Evolutionary conservation across 2,797 vertebrate species (phyloP), one percentile per base, ranked within the genome.

Genomic region (Scarus forsteni): DNA sequence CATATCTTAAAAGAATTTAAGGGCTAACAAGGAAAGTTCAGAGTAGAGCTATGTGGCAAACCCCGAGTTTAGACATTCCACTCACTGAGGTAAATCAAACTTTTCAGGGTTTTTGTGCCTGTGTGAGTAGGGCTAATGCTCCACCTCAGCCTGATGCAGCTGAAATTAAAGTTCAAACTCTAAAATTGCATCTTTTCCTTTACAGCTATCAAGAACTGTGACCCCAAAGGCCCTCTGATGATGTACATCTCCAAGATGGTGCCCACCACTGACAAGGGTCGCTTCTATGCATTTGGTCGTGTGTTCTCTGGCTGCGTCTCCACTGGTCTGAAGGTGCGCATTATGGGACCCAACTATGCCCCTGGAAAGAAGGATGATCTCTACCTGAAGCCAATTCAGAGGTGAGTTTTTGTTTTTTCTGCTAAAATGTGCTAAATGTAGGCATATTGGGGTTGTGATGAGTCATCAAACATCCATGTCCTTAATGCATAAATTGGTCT

Each of bases 241-340:
- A 97, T 98, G 95, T 99, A 99, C 93, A 98, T 99, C 86, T 99
- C 98, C 12, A 99, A 99, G 91, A 99, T 99, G 98, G 97, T 99
- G 64, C 97, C 97, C 57, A 98, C 97, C 27, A 92, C 90, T 0
- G 97, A 99, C 90, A 99, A 99, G 82, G 98, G 98, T 70, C 96
- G 96, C 38, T 99, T 99, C 89, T 99, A 98, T 0, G 97, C 98
- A 38, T 99, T 99, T 0, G 97, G 98, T 0, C 95, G 97, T 1
- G 97, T 99, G 38, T 99, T 99, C 85, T 99, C 98, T 39, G 97
- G 98, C 14, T 75, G 83, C 2, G 96, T 98, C 7, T 96, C 97
- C 0, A 98, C 96, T 42, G 97, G 98, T 57, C 85, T 96, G 73
- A 99, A 99, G 88, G 97, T 99, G 55, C 95, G 97, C 79, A 99